Evolutionary conservation across 2,113 vertebrate genomes (phyloP).

Genomic region (Spea bombifrons): DNA sequence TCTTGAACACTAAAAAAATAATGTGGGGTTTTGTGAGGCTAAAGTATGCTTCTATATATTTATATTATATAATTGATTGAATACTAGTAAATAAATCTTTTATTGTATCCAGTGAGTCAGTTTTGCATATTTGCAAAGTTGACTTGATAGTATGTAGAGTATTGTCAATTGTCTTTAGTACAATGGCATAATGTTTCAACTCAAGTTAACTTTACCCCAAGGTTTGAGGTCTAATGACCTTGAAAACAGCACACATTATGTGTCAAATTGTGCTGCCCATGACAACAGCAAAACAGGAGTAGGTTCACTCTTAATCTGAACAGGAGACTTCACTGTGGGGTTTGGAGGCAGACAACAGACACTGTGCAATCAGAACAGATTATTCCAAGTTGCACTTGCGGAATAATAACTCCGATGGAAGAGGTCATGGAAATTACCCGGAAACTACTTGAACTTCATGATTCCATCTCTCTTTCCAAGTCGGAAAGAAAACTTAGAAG

Average conservation of each 20-base stretch:
- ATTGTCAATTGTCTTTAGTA: constrained; percentile 8
- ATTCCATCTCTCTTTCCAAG: constrained; percentile 53
- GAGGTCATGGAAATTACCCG: constrained; percentile 48
- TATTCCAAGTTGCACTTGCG: neutral
- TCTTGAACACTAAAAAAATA: too few species aligned
- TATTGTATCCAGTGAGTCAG: too few species aligned
- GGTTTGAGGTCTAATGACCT: constrained; percentile 29
- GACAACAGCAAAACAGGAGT: constrained; percentile 40
- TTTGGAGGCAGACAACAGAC: constrained; percentile 5
- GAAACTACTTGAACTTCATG: constrained; percentile 57
- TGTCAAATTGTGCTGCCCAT: constrained; percentile 37
- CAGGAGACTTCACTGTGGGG: neutral
- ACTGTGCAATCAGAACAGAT: neutral
- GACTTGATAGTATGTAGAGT: neutral
- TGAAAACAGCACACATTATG: constrained; percentile 8
- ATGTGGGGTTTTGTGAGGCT: too few species aligned
- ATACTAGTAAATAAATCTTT: too few species aligned
- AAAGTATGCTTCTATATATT: too few species aligned
- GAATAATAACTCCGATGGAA: constrained; percentile 48
- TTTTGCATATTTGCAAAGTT: too few species aligned
- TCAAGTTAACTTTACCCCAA: constrained; percentile 24
- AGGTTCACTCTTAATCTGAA: constrained; percentile 40
- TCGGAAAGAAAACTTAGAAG: constrained; percentile 50
- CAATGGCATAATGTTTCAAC: constrained; percentile 9
- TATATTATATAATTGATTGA: too few species aligned